Percentiles rank a stretch among this genome's conserved stretches.
Evolutionary conservation across 1,140 invertebrate genomes (phyloP).

Genomic region (Apocrypta bakeri): DNA sequence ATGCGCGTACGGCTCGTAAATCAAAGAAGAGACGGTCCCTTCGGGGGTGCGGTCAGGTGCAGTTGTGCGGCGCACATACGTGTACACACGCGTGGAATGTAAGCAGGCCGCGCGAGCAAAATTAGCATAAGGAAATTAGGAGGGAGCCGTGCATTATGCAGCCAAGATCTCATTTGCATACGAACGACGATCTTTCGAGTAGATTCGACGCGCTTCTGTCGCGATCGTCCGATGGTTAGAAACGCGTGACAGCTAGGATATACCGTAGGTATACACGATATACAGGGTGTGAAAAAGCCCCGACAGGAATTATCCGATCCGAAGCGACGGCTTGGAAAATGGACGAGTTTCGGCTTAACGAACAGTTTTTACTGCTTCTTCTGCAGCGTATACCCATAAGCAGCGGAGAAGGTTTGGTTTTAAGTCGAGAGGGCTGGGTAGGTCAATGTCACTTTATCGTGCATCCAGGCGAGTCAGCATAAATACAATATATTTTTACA

Average conservation of each 20-base stretch:
- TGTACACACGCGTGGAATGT: constrained; percentile 6
- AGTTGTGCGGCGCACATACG: background rate
- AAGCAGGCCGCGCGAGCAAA: constrained; percentile 44
- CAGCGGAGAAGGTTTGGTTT: too few species aligned
- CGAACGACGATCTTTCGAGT: constrained; percentile 36
- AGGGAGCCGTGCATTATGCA: constrained; percentile 48
- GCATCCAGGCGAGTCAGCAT: too few species aligned
- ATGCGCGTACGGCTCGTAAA: background rate
- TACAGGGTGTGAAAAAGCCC: background rate
- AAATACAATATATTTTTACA: background rate
- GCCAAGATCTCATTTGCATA: constrained; percentile 53
- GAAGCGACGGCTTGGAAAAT: constrained; percentile 40
- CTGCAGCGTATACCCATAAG: background rate
- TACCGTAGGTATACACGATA: too few species aligned
- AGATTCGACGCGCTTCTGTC: background rate
- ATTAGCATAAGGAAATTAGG: constrained; percentile 61
- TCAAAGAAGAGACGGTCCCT: constrained; percentile 17
- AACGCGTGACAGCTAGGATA: background rate
- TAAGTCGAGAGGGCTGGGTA: background rate
- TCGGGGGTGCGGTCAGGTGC: background rate
- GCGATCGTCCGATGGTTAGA: background rate
- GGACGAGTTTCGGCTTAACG: constrained; percentile 5
- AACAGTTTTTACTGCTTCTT: background rate
- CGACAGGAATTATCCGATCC: background rate
- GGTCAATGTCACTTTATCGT: constrained; percentile 7